Conservation (phyloP, 2,888 invertebrate species). For the Lasioglossum zephyrum region DNA sequence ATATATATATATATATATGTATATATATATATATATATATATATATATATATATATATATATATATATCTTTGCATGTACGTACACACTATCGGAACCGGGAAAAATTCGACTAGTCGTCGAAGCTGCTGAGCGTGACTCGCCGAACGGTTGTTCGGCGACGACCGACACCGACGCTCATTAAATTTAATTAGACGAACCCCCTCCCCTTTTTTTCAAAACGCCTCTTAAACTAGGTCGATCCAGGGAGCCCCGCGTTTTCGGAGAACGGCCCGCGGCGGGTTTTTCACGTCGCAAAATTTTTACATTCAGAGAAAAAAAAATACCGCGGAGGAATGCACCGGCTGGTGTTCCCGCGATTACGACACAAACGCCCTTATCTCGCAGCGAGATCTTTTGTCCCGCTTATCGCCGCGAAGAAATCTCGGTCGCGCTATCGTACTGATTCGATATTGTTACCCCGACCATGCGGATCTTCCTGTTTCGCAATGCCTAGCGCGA, state of each 20-base stretch:
- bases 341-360: neutral
- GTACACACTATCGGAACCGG: constrained; percentile 13
- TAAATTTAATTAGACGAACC: constrained; percentile 65
- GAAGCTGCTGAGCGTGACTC: constrained; percentile 25
- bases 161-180: constrained; percentile 48
- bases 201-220: constrained; percentile 21
- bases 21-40: too few species aligned
- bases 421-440: constrained; percentile 17
- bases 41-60: neutral
- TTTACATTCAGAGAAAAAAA: neutral
- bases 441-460: constrained; percentile 9
- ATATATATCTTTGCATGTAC: neutral
- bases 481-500: constrained; percentile 10
- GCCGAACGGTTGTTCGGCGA: constrained; percentile 35
- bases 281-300: neutral
- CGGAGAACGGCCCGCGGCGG: neutral
- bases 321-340: neutral
- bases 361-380: constrained; percentile 2
- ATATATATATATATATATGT: neutral
- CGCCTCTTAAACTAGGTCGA: constrained; percentile 32
- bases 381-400: neutral
- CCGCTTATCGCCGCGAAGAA: constrained; percentile 21
- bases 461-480: constrained; percentile 8
- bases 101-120: constrained; percentile 45
- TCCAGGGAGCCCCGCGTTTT: constrained; percentile 13